Evolutionary conservation across 2,888 invertebrate species (phyloP).

Genomic region (Liopterus haemorrhoidalis): DNA sequence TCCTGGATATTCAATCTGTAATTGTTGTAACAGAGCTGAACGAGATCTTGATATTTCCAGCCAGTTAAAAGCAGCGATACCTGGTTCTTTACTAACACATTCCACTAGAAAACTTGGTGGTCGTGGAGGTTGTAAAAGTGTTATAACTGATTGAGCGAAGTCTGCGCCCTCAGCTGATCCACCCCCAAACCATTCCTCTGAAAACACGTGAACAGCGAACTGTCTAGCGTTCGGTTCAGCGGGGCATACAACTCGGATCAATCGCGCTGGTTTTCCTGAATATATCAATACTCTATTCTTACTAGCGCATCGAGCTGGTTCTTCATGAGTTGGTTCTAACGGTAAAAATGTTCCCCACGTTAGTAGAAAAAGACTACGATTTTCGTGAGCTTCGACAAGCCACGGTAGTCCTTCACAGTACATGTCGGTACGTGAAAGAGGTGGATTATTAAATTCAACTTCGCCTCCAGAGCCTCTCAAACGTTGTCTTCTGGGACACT

Average conservation of each 20-base stretch:
- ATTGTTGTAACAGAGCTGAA: constrained; percentile 55
- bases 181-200: constrained; percentile 67
- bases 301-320: constrained; percentile 66
- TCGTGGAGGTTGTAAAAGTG: constrained; percentile 40
- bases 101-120: constrained; percentile 61
- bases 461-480: constrained; percentile 62
- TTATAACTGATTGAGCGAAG: constrained; percentile 16
- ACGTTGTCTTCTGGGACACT: constrained; percentile 60
- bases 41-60: constrained; percentile 63
- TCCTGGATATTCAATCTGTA: constrained; percentile 48
- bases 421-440: constrained; percentile 55
- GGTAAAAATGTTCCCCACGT: constrained; percentile 77
- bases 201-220: constrained; percentile 69
- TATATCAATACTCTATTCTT: constrained; percentile 75
- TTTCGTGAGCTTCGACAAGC: constrained; percentile 71
- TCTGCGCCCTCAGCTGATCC: constrained; percentile 26
- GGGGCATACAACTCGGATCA: constrained; percentile 67
- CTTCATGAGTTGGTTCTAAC: constrained; percentile 54
- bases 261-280: constrained; percentile 62
- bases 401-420: constrained; percentile 72
- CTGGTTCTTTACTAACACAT: constrained; percentile 66
- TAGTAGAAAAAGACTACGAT: constrained; percentile 72
- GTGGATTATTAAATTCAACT: constrained; percentile 58
- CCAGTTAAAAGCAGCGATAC: constrained; percentile 72
- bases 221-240: constrained; percentile 60